Conservation (phyloP, 2,113 vertebrate species). For the Takifugu bimaculatus region DNA sequence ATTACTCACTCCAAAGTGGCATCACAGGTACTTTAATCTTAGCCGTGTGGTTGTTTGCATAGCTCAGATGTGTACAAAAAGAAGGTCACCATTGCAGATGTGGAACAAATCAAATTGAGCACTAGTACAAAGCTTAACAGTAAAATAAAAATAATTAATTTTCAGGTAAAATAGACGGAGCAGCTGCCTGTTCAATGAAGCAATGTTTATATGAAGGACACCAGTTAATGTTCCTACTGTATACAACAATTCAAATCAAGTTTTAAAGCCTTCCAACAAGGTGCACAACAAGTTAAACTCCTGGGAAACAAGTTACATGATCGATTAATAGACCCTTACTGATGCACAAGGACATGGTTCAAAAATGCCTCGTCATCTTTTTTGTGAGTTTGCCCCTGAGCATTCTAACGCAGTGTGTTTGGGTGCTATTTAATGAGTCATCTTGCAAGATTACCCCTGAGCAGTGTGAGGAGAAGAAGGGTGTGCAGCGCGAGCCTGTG, state of each 20-base stretch:
- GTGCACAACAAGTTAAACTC: conserved; percentile 5
- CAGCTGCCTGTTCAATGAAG: too few relatives aligned
- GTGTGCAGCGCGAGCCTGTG: conserved; percentile 77
- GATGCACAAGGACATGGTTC: conserved; percentile 45
- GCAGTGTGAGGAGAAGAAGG: conserved; percentile 78
- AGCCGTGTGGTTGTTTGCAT: neutral
- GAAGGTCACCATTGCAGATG: too few relatives aligned
- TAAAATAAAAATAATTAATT: too few relatives aligned
- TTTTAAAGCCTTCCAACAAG: neutral
- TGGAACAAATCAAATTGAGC: too few relatives aligned
- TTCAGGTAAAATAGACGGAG: too few relatives aligned
- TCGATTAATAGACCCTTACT: conserved; percentile 35
- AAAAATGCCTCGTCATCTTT: conserved; percentile 42
- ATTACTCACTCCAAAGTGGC: neutral
- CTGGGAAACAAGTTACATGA: conserved; percentile 52
- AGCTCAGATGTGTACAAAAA: neutral
- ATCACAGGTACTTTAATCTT: neutral
- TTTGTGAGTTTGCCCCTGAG: conserved; percentile 30
- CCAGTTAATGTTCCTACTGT: too few relatives aligned
- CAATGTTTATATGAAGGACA: too few relatives aligned
- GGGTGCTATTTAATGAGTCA: conserved; percentile 59
- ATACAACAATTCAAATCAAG: neutral
- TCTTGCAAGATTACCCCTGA: conserved; percentile 80
- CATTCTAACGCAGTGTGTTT: conserved; percentile 7
- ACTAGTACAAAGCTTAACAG: too few relatives aligned